These are phyloP conservation scores for Syrrhaptes paradoxus DNA, from an alignment of 2,113 vertebrate species.

Conservation along the genomic window DNA sequence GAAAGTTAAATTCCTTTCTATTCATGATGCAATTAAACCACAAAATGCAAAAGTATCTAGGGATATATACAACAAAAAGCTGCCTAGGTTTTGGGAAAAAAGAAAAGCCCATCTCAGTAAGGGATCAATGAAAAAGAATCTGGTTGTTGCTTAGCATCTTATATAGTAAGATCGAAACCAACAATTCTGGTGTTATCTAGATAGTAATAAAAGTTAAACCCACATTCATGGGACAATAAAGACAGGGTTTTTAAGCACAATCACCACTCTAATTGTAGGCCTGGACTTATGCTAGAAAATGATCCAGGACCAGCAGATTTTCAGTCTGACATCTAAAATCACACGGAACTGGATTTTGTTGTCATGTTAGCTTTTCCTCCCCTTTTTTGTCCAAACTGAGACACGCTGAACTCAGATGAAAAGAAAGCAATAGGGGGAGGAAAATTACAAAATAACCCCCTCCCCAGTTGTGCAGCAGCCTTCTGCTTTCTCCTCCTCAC, in stretches of 20 bases:
- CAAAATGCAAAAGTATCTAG: background rate
- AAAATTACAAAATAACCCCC: background rate
- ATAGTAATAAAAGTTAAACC: background rate
- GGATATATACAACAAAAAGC: background rate
- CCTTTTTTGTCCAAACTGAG: background rate
- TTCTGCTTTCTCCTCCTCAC: background rate
- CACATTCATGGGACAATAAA: background rate
- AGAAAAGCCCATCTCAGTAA: background rate
- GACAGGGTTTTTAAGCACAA: background rate
- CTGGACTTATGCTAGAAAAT: background rate
- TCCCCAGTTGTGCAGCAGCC: background rate
- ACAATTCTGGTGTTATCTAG: background rate
- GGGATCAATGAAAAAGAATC: background rate
- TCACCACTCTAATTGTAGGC: background rate
- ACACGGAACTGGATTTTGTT: background rate
- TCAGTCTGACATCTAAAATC: background rate
- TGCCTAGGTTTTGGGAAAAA: background rate
- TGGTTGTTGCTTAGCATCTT: background rate
- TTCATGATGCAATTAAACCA: conserved; percentile 54
- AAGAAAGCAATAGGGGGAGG: background rate
- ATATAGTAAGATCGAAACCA: background rate
- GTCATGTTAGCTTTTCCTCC: too few relatives aligned
- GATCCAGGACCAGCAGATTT: background rate
- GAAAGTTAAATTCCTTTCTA: conserved; percentile 31
- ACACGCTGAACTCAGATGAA: background rate